phyloP scores from a whole-genome alignment of 37 sponge, comb jelly and placozoan species.

The Aphrocallistes beatrix region DNA sequence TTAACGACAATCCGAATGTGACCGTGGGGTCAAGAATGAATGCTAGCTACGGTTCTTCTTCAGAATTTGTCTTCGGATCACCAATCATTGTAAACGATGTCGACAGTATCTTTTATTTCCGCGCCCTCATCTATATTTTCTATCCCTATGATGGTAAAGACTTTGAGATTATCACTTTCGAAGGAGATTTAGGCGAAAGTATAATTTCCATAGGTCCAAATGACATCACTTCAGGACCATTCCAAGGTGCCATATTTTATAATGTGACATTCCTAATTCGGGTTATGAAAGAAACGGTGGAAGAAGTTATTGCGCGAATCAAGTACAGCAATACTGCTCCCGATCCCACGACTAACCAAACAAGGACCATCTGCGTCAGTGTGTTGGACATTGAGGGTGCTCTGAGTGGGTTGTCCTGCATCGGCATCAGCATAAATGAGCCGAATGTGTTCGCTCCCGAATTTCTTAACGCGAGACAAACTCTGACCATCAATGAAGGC shows the following conservation, averaged over 20 bases:
- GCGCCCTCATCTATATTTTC: background rate
- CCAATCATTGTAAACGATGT: background rate
- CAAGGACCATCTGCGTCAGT: background rate
- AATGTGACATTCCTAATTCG: background rate
- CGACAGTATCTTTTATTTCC: background rate
- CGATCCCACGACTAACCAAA: background rate
- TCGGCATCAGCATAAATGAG: background rate
- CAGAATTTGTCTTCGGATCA: background rate
- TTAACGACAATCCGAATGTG: background rate
- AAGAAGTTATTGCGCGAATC: background rate
- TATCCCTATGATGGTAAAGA: background rate
- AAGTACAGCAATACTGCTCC: constrained; percentile 1
- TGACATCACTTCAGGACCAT: background rate
- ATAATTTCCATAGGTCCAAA: background rate
- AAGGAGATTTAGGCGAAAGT: background rate
- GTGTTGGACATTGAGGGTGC: background rate
- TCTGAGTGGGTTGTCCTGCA: background rate
- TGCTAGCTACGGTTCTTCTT: background rate
- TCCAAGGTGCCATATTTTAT: background rate
- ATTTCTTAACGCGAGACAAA: background rate
- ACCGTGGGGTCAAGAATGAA: background rate
- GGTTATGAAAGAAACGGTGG: background rate
- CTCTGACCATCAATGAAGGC: background rate
- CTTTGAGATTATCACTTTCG: constrained; percentile 6
- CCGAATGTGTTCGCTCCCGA: background rate